Base-by-base conservation (phyloP, 2,888 invertebrate species). In the Nycteola revayana region DNA sequence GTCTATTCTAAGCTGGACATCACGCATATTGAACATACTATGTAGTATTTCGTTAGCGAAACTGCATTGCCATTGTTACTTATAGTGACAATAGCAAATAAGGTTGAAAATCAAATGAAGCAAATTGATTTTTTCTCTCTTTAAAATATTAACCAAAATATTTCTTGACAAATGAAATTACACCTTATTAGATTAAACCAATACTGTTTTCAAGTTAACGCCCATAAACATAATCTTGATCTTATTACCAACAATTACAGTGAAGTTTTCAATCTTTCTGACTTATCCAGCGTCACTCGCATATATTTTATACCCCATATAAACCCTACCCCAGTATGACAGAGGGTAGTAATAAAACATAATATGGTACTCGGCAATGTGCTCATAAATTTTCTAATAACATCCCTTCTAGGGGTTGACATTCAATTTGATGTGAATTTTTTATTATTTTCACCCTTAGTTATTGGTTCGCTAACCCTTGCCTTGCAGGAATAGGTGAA, bases 351-450 rank as follows among this genome's bases (percentile, higher is more conserved):
- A 47, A 56, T 66, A 66, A 65, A 63, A 60, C 49, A 60, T 57
- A 57, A 66, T 64, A 64, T 49, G 47, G 42, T 43, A 34, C 49
- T 59, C 48, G 44, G 43, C 37, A 42, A 43, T 28, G 28, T 34
- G 47, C 36, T 46, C 61, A 55, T 65, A 65, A 66, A 66, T 55
- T 54, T 42, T 37, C 47, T 63, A 61, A 63, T 63, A 65, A 63
- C 60, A 54, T 49, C 46, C 49, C 47, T 36, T 42, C 38, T 31
- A 45, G 36, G 45, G 55, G 49, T 32, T 51, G 60, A 59, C 60
- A 59, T 57, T 57, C 57, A 57, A 59, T 59, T 57, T 57, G 41
- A 55, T 57, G 57, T 55, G 56, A 55, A 49, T 57, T 51, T 59
- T 57, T 57, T 57, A 55, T 49, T 55, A 51, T 45, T 44, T 42